phyloP scores from a whole-genome alignment of 2,888 invertebrate species.

The Hemicrepidius hirtus region DNA sequence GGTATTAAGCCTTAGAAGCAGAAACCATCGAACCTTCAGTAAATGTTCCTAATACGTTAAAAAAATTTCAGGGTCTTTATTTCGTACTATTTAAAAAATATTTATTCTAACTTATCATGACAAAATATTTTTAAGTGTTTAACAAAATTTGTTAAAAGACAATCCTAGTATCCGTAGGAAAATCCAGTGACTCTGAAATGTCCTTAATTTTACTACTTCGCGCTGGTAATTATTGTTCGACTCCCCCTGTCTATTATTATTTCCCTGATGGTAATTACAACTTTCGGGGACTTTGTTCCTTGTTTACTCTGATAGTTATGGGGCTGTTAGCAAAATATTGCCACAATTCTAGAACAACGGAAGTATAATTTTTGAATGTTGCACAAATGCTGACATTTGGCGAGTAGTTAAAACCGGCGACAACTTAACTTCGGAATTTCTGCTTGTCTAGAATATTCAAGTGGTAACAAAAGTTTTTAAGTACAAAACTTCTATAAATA shows the following conservation, averaged over 20 bases:
- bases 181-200: conserved; percentile 14
- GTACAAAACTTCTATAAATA: too few relatives aligned
- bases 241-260: conserved; percentile 23
- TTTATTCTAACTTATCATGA: too few relatives aligned
- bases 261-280: conserved; percentile 23
- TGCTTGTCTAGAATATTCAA: too few relatives aligned
- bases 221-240: conserved; percentile 17
- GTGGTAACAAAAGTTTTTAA: too few relatives aligned
- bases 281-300: conserved; percentile 25
- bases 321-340: conserved; percentile 13
- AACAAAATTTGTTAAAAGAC: neutral
- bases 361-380: conserved; percentile 17
- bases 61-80: too few relatives aligned
- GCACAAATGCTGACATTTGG: neutral
- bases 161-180: neutral
- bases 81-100: too few relatives aligned
- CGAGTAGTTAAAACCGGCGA: too few relatives aligned
- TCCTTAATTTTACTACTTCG: conserved; percentile 27
- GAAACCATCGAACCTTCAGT: too few relatives aligned
- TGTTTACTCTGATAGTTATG: conserved; percentile 24
- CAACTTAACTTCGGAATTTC: too few relatives aligned
- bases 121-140: neutral
- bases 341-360: neutral
- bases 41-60: too few relatives aligned
- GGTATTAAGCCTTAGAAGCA: too few relatives aligned